Evolutionary conservation across 2,797 vertebrate species (phyloP), one percentile per base, ranked within the genome.

Genomic region (Sarcoramphus papa): DNA sequence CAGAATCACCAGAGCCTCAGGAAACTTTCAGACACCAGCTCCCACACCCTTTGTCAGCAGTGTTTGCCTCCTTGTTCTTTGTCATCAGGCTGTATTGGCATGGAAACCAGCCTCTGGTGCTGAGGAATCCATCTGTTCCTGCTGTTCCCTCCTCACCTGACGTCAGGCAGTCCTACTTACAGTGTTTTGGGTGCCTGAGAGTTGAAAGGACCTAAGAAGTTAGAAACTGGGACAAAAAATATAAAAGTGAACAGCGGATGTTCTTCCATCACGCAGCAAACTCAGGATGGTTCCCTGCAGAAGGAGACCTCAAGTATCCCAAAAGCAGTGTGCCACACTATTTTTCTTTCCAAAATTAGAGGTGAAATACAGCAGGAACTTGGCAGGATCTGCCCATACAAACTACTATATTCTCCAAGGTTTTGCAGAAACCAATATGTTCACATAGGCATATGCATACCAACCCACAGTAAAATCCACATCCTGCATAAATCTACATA

Each of bases 81-180:
- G 59, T 50, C 74, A 56, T 16, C 20, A 5, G 88, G 35, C 56
- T 78, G 28, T 11, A 73, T 48, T 69, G 90, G 74, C 80, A 89
- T 16, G 28, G 94, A 87, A 95, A 82, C 43, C 62, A 69, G 80
- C 23, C 77, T 60, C 37, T 86, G 70, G 68, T 82, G 70, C 80
- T 77, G 60, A 65, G 37, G 76, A 87, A 87, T 76, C 95, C 86
- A 79, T 82, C 94, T 96, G 93, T 31, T 51, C 83, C 90, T 70
- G 47, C 85, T 67, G 54, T 14, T 86, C 41, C 37, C 72, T 64
- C 80, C 60, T 72, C 90, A 92, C 90, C 84, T 85, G 56, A 85
- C 43, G 64, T 23, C 83, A 81, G 59, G 10, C 53, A 37, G 14
- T 16, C 72, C 56, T 47, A 3, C 22, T 90, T 23, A 11, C n/a